phyloP scores from a whole-genome alignment of 2,888 invertebrate species.

The Gisinianus flammeolus region DNA sequence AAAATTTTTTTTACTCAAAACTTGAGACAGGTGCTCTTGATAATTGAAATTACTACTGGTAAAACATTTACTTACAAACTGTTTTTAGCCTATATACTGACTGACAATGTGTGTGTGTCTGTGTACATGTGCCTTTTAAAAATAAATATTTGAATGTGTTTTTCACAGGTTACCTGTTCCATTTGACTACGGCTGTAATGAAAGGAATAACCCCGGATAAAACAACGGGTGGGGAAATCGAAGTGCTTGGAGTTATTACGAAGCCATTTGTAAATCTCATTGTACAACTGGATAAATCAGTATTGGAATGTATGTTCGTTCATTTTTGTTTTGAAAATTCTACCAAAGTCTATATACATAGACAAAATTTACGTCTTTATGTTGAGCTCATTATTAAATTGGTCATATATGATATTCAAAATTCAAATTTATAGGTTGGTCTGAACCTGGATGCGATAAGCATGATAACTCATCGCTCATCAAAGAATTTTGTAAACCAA shows the following conservation, averaged over 20 bases:
- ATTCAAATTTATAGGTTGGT: no score
- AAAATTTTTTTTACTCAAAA: no score
- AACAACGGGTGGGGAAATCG: conserved; percentile 59
- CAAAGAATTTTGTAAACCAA: conserved; percentile 58
- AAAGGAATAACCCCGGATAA: conserved; percentile 55
- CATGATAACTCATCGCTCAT: conserved; percentile 61
- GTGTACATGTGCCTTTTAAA: background rate
- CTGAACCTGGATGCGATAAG: conserved; percentile 59
- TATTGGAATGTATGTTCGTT: conserved; percentile 62
- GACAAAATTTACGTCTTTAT: no score
- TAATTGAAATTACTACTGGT: conserved; percentile 64
- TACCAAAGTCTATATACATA: no score
- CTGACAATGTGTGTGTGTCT: no score
- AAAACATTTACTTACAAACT: conserved; percentile 31
- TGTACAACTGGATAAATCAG: conserved; percentile 63
- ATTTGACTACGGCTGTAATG: conserved; percentile 61
- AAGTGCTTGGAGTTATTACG: conserved; percentile 63
- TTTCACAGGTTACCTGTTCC: conserved; percentile 60
- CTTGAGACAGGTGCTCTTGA: no score
- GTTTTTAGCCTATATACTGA: no score
- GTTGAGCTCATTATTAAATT: no score
- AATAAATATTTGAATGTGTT: background rate
- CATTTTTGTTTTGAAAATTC: no score
- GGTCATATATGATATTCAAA: no score
- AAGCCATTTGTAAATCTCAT: conserved; percentile 63